phyloP scores from a whole-genome alignment of 2,797 vertebrate species.

The Clarias laeviceps region DNA sequence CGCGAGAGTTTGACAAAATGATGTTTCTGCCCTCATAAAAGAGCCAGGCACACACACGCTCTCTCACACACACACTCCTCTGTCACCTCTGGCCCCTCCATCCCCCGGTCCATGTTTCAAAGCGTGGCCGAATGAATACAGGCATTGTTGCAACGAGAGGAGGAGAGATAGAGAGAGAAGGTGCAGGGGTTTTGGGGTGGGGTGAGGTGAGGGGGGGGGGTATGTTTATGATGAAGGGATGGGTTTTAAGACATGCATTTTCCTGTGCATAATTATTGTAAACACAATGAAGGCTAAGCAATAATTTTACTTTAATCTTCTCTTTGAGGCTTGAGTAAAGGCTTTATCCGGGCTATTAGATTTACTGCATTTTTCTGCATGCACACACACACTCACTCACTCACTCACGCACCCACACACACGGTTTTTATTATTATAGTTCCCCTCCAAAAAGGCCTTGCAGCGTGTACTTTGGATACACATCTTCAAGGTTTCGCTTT shows the following conservation, averaged over 20 bases:
- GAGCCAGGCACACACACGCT: constrained; percentile 32
- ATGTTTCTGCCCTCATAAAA: constrained; percentile 70
- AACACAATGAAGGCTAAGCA: constrained; percentile 46
- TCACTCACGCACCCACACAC: constrained; percentile 9
- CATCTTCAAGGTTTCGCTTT: constrained; percentile 2
- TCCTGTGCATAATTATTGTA: constrained; percentile 55
- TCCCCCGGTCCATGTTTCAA: constrained; percentile 73
- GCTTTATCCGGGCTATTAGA: constrained; percentile 37
- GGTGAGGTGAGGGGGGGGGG: background rate
- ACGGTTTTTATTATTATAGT: constrained; percentile 26
- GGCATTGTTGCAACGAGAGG: constrained; percentile 70
- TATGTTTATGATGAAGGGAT: constrained; percentile 48
- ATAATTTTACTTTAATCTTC: constrained; percentile 56
- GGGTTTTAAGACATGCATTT: constrained; percentile 48
- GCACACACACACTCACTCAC: background rate
- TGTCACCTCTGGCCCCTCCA: constrained; percentile 73
- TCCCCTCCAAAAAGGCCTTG: constrained; percentile 16
- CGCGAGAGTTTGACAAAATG: constrained; percentile 73
- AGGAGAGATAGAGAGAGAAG: constrained; percentile 38
- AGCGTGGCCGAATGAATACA: constrained; percentile 79
- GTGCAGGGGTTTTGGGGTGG: constrained; percentile 12
- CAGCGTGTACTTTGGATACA: constrained; percentile 12
- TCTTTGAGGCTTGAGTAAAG: constrained; percentile 49
- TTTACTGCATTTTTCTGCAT: constrained; percentile 36
- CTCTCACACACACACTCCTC: constrained; percentile 34